These are phyloP conservation scores for Tyto alba DNA, from an alignment of 2,113 vertebrate genomes.

Conservation along the genomic window DNA sequence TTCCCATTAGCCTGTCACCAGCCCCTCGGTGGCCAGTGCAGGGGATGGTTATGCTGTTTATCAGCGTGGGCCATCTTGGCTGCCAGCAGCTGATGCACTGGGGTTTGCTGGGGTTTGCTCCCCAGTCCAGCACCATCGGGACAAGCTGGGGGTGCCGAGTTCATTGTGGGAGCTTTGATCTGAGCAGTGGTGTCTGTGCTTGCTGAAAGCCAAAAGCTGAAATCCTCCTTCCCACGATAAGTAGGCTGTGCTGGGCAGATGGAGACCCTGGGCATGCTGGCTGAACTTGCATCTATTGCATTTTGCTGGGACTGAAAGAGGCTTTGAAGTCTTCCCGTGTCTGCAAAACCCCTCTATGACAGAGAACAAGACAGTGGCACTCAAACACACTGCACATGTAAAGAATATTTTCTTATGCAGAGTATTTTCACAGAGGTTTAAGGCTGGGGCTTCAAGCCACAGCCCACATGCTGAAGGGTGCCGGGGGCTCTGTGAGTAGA, in stretches of 20 bases:
- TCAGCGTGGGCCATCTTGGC: neutral
- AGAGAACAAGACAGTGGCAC: neutral
- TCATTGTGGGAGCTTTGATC: neutral
- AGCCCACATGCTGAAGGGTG: neutral
- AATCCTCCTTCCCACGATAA: neutral
- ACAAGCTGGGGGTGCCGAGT: neutral
- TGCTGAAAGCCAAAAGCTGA: rapidly evolving
- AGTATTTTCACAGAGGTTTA: neutral
- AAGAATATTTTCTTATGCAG: too few species aligned
- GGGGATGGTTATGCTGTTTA: neutral
- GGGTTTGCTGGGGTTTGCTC: neutral
- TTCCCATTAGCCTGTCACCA: neutral
- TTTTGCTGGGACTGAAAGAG: neutral
- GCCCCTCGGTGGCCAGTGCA: rapidly evolving
- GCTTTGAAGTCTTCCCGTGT: neutral
- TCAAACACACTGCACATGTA: neutral
- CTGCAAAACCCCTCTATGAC: too few species aligned
- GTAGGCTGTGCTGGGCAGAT: neutral
- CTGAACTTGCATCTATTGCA: neutral
- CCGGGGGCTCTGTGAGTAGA: neutral
- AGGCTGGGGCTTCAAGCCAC: neutral
- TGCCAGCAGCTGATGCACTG: neutral
- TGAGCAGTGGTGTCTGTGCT: neutral
- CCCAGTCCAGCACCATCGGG: rapidly evolving
- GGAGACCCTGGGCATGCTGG: neutral